A percentile compares a stretch with the other conserved stretches of the same genome.
Conservation (phyloP, 2,113 vertebrate species). For the Microcebus ravelobensis region DNA sequence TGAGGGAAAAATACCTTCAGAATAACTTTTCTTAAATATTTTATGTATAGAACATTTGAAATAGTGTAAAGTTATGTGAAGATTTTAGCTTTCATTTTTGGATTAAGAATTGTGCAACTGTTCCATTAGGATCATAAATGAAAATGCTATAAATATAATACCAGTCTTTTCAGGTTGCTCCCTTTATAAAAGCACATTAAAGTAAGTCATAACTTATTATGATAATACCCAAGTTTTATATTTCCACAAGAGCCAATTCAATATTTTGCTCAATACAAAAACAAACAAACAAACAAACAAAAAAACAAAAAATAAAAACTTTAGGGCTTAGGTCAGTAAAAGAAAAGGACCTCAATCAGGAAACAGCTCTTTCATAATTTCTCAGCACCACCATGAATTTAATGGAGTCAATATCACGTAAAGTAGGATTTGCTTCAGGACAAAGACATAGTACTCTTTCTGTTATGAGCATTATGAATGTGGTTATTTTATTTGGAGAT, state of each 20-base stretch:
- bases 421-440: neutral
- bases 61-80: neutral
- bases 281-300: neutral
- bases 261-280: neutral
- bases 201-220: neutral
- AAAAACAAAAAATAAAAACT: neutral
- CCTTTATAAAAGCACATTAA: neutral
- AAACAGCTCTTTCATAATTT: neutral
- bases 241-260: neutral
- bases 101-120: neutral
- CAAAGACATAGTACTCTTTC: neutral
- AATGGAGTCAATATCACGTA: neutral
- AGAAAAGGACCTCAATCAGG: neutral
- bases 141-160: conserved; percentile 9
- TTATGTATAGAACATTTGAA: neutral
- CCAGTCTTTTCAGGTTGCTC: neutral
- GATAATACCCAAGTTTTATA: neutral
- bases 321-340: neutral
- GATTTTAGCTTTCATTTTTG: conserved; percentile 1
- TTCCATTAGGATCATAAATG: neutral
- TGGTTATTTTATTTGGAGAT: neutral
- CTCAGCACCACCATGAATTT: neutral
- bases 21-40: conserved; percentile 32
- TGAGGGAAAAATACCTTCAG: neutral
- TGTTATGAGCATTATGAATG: conserved; percentile 8